Conservation (phyloP, 23 tunicate genomes). For the Trididemnum clinides region DNA sequence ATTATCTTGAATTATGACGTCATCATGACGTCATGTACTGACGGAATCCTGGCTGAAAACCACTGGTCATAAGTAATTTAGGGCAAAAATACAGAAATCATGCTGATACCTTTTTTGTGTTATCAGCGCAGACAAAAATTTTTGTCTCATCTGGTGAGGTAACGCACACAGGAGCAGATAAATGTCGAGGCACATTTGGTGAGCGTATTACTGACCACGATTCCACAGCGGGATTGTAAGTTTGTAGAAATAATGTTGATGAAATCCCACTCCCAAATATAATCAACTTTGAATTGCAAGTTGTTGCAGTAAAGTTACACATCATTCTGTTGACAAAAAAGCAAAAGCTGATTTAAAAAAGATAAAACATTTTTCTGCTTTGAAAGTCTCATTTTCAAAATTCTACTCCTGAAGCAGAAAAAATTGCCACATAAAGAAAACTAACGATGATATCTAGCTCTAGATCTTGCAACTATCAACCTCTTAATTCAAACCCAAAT, state of each 20-base stretch:
- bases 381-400: too few species aligned
- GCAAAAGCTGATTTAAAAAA: not conserved
- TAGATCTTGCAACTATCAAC: too few species aligned
- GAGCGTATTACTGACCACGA: constrained; percentile 71
- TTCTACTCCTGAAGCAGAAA: not conserved
- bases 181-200: constrained; percentile 82
- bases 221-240: constrained; percentile 81
- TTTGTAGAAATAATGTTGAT: constrained; percentile 49
- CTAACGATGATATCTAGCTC: too few species aligned
- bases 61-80: too few species aligned
- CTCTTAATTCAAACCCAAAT: too few species aligned
- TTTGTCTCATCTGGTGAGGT: constrained; percentile 49
- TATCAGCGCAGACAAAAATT: constrained; percentile 67
- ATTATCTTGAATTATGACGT: too few species aligned
- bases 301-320: constrained; percentile 53
- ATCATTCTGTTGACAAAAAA: constrained; percentile 29
- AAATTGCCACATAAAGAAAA: not conserved
- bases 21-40: too few species aligned
- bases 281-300: constrained; percentile 70
- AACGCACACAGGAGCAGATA: constrained; percentile 75
- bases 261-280: constrained; percentile 66
- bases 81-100: too few species aligned
- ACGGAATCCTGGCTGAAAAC: too few species aligned
- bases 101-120: constrained; percentile 89
- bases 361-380: too few species aligned